Evolutionary conservation across 2,113 vertebrate species (phyloP).

Genomic region (Oncorhynchus kisutch): DNA sequence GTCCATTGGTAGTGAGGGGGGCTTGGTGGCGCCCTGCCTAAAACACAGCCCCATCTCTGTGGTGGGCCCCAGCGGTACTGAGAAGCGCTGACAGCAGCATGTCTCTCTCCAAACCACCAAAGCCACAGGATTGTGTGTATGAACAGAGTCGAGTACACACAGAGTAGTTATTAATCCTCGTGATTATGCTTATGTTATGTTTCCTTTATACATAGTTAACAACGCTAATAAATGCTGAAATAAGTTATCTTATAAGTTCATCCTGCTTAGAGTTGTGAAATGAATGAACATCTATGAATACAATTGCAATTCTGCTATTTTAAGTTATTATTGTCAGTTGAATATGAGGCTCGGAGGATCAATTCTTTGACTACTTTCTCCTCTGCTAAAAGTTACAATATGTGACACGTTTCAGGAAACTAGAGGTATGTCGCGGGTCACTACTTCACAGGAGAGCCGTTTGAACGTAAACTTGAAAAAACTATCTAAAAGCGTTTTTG

Average conservation of each 20-base stretch:
- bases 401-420: not conserved
- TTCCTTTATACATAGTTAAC: not conserved
- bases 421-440: too few relatives aligned
- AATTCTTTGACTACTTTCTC: not conserved
- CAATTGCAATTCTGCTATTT: too few relatives aligned
- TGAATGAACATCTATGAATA: too few relatives aligned
- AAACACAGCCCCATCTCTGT: not conserved
- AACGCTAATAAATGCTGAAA: too few relatives aligned
- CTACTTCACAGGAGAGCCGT: too few relatives aligned
- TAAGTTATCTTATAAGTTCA: too few relatives aligned
- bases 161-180: constrained; percentile 34
- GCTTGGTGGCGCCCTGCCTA: not conserved
- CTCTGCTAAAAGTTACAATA: not conserved
- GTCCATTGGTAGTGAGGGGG: not conserved
- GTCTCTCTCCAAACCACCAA: constrained; percentile 43
- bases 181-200: not conserved
- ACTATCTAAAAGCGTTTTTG: too few relatives aligned
- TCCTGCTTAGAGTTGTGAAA: too few relatives aligned
- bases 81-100: constrained; percentile 59
- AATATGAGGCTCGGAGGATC: too few relatives aligned
- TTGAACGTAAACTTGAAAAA: too few relatives aligned
- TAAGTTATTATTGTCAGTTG: too few relatives aligned
- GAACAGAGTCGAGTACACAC: constrained; percentile 29
- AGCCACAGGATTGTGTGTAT: constrained; percentile 58
- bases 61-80: constrained; percentile 14